These are phyloP conservation scores for Thaumatotibia leucotreta DNA, from an alignment of 1,140 invertebrate genomes.

Conservation along the genomic window DNA sequence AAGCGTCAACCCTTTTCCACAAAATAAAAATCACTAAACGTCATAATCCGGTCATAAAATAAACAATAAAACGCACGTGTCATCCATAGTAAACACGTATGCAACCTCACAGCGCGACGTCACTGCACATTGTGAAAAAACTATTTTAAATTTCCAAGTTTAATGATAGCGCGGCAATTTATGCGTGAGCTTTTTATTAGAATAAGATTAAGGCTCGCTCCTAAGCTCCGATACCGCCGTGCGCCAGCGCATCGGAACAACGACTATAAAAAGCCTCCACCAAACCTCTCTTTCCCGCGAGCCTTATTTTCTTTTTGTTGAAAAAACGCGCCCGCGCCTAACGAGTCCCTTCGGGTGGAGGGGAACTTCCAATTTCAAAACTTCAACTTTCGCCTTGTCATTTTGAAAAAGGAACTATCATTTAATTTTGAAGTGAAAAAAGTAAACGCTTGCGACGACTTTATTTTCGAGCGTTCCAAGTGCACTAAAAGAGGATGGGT, in stretches of 20 bases:
- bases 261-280: constrained; percentile 70
- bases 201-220: constrained; percentile 70
- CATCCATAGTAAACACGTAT: constrained; percentile 58
- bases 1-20: constrained; percentile 55
- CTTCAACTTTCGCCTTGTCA: constrained; percentile 51
- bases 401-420: constrained; percentile 45
- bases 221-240: constrained; percentile 67
- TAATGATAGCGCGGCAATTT: constrained; percentile 61
- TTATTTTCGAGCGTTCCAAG: constrained; percentile 34
- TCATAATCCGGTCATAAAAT: constrained; percentile 66
- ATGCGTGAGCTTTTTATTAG: constrained; percentile 72
- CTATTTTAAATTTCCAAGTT: constrained; percentile 47
- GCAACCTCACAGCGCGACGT: constrained; percentile 46
- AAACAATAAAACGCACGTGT: constrained; percentile 64
- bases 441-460: constrained; percentile 20
- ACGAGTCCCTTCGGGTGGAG: constrained; percentile 41
- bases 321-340: constrained; percentile 51
- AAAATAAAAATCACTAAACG: constrained; percentile 58
- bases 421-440: constrained; percentile 42
- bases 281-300: constrained; percentile 66
- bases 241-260: constrained; percentile 67
- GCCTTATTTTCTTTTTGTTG: constrained; percentile 59
- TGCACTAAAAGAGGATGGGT: constrained; percentile 40
- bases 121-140: constrained; percentile 47
- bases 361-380: constrained; percentile 52